Evolutionary conservation across 2,113 vertebrate species (phyloP).

Genomic region (Herpailurus yagouaroundi): DNA sequence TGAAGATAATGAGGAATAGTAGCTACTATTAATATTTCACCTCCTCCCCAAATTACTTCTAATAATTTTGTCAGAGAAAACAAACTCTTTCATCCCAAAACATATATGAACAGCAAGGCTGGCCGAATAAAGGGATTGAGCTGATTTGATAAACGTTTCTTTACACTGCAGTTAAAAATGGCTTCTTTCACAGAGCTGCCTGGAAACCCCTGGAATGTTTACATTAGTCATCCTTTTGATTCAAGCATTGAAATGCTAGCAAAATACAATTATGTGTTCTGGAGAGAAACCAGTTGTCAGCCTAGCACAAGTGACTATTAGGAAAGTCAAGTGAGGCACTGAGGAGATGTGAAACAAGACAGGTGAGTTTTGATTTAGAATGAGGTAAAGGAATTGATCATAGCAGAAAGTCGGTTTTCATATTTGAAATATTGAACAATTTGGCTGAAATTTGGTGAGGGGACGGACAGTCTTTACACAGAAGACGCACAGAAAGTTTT

Average conservation of each 20-base stretch:
- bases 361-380: conserved; percentile 23
- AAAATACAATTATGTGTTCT: conserved; percentile 28
- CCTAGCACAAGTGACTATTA: neutral
- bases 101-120: neutral
- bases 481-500: neutral
- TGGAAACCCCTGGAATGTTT: conserved; percentile 12
- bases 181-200: neutral
- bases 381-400: neutral
- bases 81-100: neutral
- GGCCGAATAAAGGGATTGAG: neutral
- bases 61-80: conserved; percentile 21
- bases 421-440: neutral
- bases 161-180: neutral
- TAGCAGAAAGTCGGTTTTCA: neutral
- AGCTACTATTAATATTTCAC: neutral
- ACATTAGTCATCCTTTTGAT: neutral
- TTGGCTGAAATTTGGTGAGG: neutral
- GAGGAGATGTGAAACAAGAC: neutral
- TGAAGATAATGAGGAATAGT: neutral
- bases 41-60: neutral
- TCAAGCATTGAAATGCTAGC: neutral
- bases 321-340: neutral
- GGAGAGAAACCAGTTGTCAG: neutral
- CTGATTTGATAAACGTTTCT: neutral
- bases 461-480: neutral